These are phyloP conservation scores for Lepidurus apus DNA, from an alignment of 1,140 invertebrate species.

Conservation along the genomic window DNA sequence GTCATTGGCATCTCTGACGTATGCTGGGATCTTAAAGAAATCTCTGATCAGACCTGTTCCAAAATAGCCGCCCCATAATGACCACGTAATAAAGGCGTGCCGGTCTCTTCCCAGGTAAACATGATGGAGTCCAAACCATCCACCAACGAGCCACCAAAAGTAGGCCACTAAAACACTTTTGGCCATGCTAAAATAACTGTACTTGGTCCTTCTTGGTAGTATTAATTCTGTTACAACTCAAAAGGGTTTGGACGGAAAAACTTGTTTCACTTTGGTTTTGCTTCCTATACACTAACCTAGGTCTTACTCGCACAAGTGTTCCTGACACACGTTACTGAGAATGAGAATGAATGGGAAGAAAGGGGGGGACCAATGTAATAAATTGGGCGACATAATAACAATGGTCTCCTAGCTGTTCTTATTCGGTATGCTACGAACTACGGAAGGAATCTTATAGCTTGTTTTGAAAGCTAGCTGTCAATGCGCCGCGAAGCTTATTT, in stretches of 20 bases:
- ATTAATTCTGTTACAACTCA: too few species aligned
- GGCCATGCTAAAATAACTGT: neutral
- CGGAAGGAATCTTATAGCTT: neutral
- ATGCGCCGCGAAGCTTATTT: neutral
- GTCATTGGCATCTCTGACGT: conserved; percentile 81
- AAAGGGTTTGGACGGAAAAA: neutral
- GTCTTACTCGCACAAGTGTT: neutral
- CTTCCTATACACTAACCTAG: neutral
- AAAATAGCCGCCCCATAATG: conserved; percentile 75
- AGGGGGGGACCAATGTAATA: neutral
- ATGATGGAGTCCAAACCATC: conserved; percentile 82
- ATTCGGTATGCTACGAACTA: neutral
- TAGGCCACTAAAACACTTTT: conserved; percentile 71
- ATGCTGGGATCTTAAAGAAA: conserved; percentile 74
- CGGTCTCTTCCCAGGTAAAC: conserved; percentile 79
- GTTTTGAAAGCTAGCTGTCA: neutral
- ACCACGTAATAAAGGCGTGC: conserved; percentile 86
- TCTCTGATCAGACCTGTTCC: conserved; percentile 82
- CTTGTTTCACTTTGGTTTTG: neutral
- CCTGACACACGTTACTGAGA: neutral
- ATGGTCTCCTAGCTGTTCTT: too few species aligned
- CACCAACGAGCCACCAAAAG: conserved; percentile 78
- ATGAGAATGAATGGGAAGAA: neutral
- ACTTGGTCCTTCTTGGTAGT: neutral
- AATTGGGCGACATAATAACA: too few species aligned